Evolutionary conservation across 2,888 invertebrate species (phyloP).

Genomic region (Dione juno): DNA sequence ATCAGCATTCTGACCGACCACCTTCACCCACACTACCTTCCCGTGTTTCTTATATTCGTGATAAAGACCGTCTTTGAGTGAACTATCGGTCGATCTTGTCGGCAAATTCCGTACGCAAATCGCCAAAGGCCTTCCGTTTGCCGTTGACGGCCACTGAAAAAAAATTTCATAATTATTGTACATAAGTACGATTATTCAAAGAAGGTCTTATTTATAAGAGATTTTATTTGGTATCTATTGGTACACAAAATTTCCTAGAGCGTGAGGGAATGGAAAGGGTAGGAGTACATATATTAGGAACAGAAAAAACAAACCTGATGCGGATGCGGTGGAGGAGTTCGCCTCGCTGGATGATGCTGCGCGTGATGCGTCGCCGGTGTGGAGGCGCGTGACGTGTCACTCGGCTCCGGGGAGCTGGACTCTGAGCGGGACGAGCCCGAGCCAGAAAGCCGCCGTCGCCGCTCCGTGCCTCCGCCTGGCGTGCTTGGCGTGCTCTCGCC

Average conservation of each 20-base stretch:
- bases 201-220: no score
- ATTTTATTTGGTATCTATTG: no score
- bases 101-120: slow-evolving; percentile 96
- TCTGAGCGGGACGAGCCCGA: slow-evolving; percentile 80
- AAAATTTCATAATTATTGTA: slow-evolving; percentile 21
- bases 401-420: slow-evolving; percentile 84
- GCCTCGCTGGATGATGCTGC: slow-evolving; percentile 58
- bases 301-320: slow-evolving; percentile 49
- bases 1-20: slow-evolving; percentile 95
- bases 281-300: no score
- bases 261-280: background rate
- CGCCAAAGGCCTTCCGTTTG: slow-evolving; percentile 89
- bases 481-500: slow-evolving; percentile 73
- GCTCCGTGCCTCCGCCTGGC: slow-evolving; percentile 75
- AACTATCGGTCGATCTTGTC: slow-evolving; percentile 94
- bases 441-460: slow-evolving; percentile 80
- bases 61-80: slow-evolving; percentile 97
- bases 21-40: slow-evolving; percentile 97
- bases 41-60: slow-evolving; percentile 99
- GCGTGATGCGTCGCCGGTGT: slow-evolving; percentile 77
- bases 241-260: no score
- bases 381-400: slow-evolving; percentile 84
- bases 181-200: no score
- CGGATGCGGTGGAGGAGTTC: slow-evolving; percentile 57
- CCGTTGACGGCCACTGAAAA: slow-evolving; percentile 85